These are phyloP conservation scores for Rhabdomys pumilio DNA, from an alignment of 2,797 vertebrate species.

Conservation along the genomic window DNA sequence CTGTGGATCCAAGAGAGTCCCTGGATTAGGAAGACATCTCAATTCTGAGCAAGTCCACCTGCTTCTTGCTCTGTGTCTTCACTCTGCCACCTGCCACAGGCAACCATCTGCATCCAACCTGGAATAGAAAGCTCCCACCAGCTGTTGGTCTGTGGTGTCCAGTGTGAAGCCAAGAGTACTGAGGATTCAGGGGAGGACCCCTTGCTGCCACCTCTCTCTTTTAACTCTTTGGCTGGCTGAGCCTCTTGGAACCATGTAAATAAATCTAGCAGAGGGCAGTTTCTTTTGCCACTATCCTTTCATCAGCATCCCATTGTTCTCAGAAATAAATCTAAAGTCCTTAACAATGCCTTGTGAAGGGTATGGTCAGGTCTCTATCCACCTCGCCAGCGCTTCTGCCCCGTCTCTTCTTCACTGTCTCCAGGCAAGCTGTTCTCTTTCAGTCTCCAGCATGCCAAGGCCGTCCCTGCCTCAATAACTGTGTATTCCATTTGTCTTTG, in stretches of 20 bases:
- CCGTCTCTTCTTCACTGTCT: not conserved
- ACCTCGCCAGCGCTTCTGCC: not conserved
- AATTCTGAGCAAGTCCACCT: not conserved
- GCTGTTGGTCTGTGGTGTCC: not conserved
- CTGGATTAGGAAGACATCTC: not conserved
- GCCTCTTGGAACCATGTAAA: not conserved
- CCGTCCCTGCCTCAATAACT: not conserved
- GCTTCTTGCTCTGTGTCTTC: not conserved
- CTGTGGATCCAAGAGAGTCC: not conserved
- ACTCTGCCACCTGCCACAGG: not conserved
- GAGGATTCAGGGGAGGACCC: not conserved
- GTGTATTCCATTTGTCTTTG: not conserved
- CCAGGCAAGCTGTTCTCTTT: not conserved
- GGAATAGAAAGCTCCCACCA: not conserved
- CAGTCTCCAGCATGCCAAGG: not conserved
- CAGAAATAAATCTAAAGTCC: not conserved
- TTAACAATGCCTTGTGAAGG: not conserved
- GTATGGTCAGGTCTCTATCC: no score
- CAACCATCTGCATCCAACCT: not conserved
- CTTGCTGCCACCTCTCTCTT: not conserved
- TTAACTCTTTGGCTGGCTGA: not conserved
- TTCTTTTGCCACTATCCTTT: not conserved
- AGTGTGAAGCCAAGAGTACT: not conserved
- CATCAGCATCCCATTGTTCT: not conserved
- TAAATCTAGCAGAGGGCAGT: not conserved